phyloP scores from a whole-genome alignment of 2,797 vertebrate genomes.

The Pelochelys cantorii region DNA sequence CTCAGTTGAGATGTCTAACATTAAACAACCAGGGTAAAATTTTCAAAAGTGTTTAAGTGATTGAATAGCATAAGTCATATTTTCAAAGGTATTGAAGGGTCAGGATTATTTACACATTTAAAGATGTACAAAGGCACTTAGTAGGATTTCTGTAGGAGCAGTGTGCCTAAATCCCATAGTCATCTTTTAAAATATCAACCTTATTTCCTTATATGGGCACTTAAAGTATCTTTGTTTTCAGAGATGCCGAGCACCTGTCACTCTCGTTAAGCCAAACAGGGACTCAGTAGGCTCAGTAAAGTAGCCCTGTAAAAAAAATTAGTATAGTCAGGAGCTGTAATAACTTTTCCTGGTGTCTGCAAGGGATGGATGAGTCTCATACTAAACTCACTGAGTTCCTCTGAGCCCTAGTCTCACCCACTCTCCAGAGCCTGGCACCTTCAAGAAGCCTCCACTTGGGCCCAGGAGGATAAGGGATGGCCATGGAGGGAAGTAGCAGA shows the following conservation, averaged over 20 bases:
- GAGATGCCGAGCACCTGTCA: no score
- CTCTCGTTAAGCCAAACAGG: no score
- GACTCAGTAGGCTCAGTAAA: background rate
- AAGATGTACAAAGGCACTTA: background rate
- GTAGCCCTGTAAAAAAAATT: background rate
- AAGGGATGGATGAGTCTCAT: background rate
- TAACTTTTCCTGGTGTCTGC: background rate
- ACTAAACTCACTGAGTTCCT: background rate
- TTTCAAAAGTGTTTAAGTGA: background rate
- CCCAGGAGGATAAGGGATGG: no score
- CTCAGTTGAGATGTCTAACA: background rate
- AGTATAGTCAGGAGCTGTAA: background rate
- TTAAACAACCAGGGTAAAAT: background rate
- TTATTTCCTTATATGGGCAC: no score
- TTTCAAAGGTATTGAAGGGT: background rate
- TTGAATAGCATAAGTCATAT: background rate
- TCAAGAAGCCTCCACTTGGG: no score
- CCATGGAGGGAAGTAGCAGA: background rate
- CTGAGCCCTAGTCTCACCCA: no score
- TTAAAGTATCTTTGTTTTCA: no score
- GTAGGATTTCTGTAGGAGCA: no score
- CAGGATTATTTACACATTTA: background rate
- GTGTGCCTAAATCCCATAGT: no score
- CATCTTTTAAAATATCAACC: no score
- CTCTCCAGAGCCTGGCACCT: no score